Conservation (phyloP, 2,113 vertebrate genomes). For the Hirundichthys speculiger region DNA sequence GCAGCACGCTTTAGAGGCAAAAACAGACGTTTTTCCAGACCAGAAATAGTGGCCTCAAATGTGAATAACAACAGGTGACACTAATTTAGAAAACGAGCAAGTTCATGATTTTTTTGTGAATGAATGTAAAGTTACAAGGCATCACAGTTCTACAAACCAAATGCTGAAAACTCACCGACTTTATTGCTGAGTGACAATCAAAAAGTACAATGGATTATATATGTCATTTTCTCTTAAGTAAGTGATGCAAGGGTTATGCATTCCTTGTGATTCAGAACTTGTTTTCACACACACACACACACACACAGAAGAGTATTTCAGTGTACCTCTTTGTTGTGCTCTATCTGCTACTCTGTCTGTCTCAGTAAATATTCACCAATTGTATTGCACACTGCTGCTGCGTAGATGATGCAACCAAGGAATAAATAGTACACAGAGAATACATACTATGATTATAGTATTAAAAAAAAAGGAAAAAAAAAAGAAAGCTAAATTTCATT, state of each 20-base stretch:
- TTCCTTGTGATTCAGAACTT: constrained; percentile 50
- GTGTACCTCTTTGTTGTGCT: constrained; percentile 41
- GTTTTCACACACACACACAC: constrained; percentile 7
- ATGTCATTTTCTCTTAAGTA: not conserved
- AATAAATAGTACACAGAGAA: constrained; percentile 29
- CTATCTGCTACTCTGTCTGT: constrained; percentile 37
- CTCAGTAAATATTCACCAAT: constrained; percentile 45
- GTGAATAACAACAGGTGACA: constrained; percentile 13
- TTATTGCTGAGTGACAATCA: constrained; percentile 76
- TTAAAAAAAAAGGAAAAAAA: constrained; percentile 5
- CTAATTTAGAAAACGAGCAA: not conserved
- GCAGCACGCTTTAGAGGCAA: not conserved
- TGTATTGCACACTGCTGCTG: constrained; percentile 42
- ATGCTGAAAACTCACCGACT: constrained; percentile 29
- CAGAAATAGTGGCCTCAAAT: constrained; percentile 18
- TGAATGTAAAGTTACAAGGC: constrained; percentile 51
- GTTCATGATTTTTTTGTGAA: constrained; percentile 9
- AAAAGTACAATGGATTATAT: constrained; percentile 13
- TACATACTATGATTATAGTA: constrained; percentile 37
- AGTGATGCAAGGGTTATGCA: constrained; percentile 29
- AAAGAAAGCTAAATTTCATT: constrained; percentile 14
- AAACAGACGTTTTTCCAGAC: not conserved
- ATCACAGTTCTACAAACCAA: constrained; percentile 52
- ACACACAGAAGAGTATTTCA: constrained; percentile 21
- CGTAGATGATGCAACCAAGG: constrained; percentile 38